phyloP scores from a whole-genome alignment of 2,888 invertebrate genomes.

The Apocheima hispidaria region DNA sequence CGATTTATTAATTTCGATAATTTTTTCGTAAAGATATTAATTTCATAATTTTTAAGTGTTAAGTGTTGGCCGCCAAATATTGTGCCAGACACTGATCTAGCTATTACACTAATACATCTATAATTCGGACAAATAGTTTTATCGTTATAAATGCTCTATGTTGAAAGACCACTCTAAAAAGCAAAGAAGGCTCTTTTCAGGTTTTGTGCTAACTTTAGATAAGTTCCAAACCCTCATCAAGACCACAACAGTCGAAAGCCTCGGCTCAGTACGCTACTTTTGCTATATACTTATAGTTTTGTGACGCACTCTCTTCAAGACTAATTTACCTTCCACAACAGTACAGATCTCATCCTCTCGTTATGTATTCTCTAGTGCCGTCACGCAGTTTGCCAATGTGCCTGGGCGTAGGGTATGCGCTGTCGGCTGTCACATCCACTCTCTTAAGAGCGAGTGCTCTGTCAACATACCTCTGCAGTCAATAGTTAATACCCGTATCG shows the following conservation, averaged over 20 bases:
- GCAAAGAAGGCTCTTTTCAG: no score
- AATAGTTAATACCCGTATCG: slow-evolving; percentile 21
- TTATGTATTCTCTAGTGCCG: slow-evolving; percentile 1
- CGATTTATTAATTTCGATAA: no score
- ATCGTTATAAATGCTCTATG: no score
- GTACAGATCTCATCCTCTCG: not conserved
- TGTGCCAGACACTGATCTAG: not conserved
- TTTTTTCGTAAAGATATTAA: not conserved
- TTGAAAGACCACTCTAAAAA: no score
- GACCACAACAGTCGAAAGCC: no score
- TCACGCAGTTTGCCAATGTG: slow-evolving; percentile 16
- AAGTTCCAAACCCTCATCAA: no score
- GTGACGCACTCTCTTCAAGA: not conserved
- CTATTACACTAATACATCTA: not conserved
- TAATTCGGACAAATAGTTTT: no score
- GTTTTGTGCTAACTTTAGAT: no score
- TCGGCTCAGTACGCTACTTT: no score
- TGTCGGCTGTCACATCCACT: slow-evolving; percentile 22
- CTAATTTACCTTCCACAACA: not conserved
- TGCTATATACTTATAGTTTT: not conserved
- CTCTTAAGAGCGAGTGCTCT: slow-evolving; percentile 29
- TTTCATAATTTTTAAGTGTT: no score
- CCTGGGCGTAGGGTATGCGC: slow-evolving; percentile 1
- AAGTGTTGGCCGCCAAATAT: not conserved
- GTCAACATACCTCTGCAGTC: slow-evolving; percentile 24